Percentiles rank a stretch among this genome's conserved stretches.
Conservation (phyloP, 30 jellyfish, hydroid and myxozoan genomes). For the Rhopilema esculentum region DNA sequence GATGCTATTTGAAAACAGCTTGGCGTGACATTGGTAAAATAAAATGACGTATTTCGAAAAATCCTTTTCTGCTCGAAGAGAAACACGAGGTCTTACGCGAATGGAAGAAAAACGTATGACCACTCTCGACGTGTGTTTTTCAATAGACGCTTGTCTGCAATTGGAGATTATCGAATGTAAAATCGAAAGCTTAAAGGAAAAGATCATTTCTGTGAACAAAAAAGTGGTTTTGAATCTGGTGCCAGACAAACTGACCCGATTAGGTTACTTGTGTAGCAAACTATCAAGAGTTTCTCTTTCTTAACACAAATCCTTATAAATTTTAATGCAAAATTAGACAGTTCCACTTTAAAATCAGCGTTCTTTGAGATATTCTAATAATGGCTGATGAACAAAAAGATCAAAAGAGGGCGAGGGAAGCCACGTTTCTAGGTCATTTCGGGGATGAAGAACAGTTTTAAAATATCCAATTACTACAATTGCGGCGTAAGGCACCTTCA, state of each 20-base stretch:
- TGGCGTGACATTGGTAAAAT: no score
- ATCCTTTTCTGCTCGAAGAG: no score
- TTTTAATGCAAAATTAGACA: neutral
- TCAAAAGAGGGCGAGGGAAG: neutral
- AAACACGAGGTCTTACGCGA: no score
- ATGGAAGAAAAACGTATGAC: no score
- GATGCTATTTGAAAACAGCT: no score
- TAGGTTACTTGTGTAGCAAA: neutral
- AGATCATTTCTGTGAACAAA: neutral
- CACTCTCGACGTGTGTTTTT: neutral
- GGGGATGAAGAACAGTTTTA: neutral
- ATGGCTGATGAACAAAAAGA: neutral
- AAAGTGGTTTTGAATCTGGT: neutral
- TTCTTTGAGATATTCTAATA: neutral
- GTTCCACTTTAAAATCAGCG: neutral
- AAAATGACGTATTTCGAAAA: no score
- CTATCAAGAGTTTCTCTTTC: neutral
- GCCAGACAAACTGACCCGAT: conserved; percentile 7
- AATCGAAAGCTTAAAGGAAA: neutral
- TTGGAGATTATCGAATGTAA: neutral
- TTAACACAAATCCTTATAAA: neutral
- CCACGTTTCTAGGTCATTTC: neutral
- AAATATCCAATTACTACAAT: neutral
- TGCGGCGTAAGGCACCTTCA: neutral
- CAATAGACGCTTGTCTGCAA: neutral